Evolutionary conservation across 2,888 invertebrate species (phyloP), one percentile per base, ranked within the genome.

Genomic region (Blastobasis adustella): DNA sequence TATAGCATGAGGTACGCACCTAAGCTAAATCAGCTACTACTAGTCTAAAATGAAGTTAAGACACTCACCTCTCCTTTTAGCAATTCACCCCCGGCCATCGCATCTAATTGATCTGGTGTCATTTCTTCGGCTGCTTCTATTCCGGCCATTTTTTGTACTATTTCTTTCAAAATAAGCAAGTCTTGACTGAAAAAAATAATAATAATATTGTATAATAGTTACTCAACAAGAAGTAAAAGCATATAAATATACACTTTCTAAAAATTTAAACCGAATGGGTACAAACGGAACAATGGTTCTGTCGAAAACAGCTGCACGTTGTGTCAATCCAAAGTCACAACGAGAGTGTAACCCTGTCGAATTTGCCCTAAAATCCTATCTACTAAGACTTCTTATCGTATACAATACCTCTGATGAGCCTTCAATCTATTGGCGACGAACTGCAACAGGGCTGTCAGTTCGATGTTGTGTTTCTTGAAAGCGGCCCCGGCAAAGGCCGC

Each of bases 81-180:
- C 48, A 98, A 84, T 83, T 99, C 99, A 0, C 99, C 99, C 6
- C 99, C 99, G 51, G 96, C 94, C 94, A 99, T 95, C 0, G 99
- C 98, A 71, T 97, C 97, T 51, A 99, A 83, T 73, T 99, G 99
- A 69, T 99, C 98, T 36, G 94, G 91, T 0, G 99, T 99, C 90
- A 98, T 94, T 82, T 98, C 98, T 76, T 98, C 98, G 0, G 95
- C 95, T 0, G 98, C 95, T 84, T 99, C 99, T 51, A 99, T 97
- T 1, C 99, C 99, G 0, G 98, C 97, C 99, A 99, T 99, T 89
- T 98, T 99, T 84, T 98, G 97, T 45, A 99, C 96, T 61, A 99
- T 95, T 88, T 99, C 99, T 77, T 98, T 96, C 51, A 99, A 88
- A 61, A 99, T 95, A 39, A 99, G 87, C 64, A 98, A 90, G 85